Evolutionary conservation across 2,797 vertebrate genomes (phyloP).

Genomic region (Ctenochaetus hawaiiensis): DNA sequence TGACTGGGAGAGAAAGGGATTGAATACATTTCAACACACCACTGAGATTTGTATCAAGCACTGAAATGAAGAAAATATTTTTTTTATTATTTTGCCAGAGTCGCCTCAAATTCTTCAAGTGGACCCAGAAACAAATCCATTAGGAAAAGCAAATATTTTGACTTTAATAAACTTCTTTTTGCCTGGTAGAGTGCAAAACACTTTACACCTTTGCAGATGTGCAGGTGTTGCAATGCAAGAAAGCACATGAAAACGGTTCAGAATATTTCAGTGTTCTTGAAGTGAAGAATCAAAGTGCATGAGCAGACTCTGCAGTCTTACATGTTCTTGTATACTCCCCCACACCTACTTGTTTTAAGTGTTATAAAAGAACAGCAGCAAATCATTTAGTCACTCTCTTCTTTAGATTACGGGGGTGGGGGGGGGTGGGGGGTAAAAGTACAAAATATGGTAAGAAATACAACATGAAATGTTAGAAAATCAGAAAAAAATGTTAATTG

Average conservation of each 20-base stretch:
- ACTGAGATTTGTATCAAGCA: slow-evolving; percentile 62
- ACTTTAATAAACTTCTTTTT: slow-evolving; percentile 59
- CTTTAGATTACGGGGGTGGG: background rate
- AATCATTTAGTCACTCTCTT: slow-evolving; percentile 8
- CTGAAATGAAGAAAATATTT: slow-evolving; percentile 55
- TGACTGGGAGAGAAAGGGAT: slow-evolving; percentile 75
- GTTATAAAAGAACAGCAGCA: background rate
- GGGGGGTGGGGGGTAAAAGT: background rate
- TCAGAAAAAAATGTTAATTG: background rate
- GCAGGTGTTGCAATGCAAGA: slow-evolving; percentile 6
- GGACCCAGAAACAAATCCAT: slow-evolving; percentile 27
- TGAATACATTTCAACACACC: slow-evolving; percentile 77
- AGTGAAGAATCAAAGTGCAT: slow-evolving; percentile 37
- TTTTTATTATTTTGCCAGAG: slow-evolving; percentile 7
- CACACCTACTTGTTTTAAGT: slow-evolving; percentile 7
- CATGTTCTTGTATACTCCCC: background rate
- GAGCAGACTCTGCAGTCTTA: background rate
- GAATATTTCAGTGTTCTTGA: slow-evolving; percentile 24
- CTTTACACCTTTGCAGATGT: slow-evolving; percentile 14
- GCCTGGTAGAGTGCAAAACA: slow-evolving; percentile 28
- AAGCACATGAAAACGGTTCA: slow-evolving; percentile 1
- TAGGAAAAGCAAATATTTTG: slow-evolving; percentile 33
- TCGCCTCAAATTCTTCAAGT: slow-evolving; percentile 24
- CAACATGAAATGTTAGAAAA: slow-evolving; percentile 30
- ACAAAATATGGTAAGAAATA: background rate